Base-by-base conservation (phyloP, 2,797 vertebrate species). In the Melanotaenia boesemani region DNA sequence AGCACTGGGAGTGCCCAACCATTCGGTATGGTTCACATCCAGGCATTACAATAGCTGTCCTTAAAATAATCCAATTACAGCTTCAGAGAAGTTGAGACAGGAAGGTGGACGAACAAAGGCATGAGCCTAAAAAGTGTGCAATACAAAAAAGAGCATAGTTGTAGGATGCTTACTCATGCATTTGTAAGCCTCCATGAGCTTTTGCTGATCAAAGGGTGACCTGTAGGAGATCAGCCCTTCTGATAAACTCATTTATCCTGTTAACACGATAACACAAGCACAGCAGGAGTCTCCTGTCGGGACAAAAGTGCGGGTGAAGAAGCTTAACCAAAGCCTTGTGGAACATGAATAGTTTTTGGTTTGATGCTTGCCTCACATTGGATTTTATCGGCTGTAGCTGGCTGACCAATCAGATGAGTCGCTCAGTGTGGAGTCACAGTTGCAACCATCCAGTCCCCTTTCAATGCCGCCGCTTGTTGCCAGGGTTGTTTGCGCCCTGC, bases 391-490 rank as follows among this genome's bases (percentile, higher is more conserved):
- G 71, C 59, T 54, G 54, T 36, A 24, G 60, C 65, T 18, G 46
- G 28, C 55, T 15, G 61, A 59, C 89, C 87, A 89, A 92, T 90
- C 74, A 77, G 83, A 83, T 0, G 64, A 83, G 74, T 39, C 2
- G 26, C 24, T 62, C 9, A 0, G 59, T 46, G 61, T 20, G 54
- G 78, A 86, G 89, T 88, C 88, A 87, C 76, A 62, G 62, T 82
- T 8, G 55, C 62, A 80, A 56, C 67, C 80, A 83, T 86, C 88
- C 88, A 92, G 87, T 92, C 84, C 64, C 72, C 63, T 82, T 54
- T 80, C 63, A 28, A 75, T 71, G 44, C 70, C 1, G 46, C 67
- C n/a, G 82, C 86, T 81, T 91, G 89, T 92, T 92, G 88, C 87
- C 88, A 79, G 88, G 89, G 80, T 84, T 83, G 83, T 84, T 80